Evolutionary conservation across 2,113 vertebrate genomes (phyloP).

Genomic region (Porphyrio hochstetteri): DNA sequence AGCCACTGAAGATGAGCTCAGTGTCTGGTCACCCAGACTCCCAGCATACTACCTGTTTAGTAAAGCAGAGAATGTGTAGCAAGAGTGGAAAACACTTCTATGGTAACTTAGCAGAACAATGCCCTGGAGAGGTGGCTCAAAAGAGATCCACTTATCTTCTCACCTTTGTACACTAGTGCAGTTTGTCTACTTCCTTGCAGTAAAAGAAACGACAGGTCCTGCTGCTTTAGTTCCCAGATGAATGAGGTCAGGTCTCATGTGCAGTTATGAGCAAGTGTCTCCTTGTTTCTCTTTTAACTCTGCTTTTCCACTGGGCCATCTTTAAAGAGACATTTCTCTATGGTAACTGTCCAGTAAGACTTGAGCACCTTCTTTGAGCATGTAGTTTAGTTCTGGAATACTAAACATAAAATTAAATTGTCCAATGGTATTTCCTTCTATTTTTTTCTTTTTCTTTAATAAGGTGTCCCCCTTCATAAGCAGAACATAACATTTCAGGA

Average conservation of each 20-base stretch:
- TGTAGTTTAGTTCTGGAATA: neutral
- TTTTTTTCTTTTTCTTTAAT: neutral
- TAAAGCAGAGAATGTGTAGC: neutral
- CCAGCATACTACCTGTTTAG: neutral
- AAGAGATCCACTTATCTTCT: neutral
- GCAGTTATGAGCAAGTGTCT: neutral
- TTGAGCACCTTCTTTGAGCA: neutral
- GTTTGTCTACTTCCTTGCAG: neutral
- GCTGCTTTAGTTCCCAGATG: neutral
- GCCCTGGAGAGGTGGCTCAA: neutral
- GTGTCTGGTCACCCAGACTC: neutral
- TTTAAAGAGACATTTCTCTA: neutral
- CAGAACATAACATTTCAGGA: neutral
- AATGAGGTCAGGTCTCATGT: neutral
- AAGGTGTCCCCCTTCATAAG: neutral
- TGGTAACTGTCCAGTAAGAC: neutral
- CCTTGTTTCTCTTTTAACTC: neutral
- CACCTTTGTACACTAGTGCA: neutral
- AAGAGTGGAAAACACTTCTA: neutral
- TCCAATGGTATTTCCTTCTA: neutral
- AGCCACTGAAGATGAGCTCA: neutral
- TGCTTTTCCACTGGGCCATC: neutral
- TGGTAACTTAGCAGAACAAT: neutral
- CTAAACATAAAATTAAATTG: neutral
- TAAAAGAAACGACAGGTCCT: neutral